Conservation (phyloP, 2,888 invertebrate genomes). For the Scotopteryx bipunctaria region DNA sequence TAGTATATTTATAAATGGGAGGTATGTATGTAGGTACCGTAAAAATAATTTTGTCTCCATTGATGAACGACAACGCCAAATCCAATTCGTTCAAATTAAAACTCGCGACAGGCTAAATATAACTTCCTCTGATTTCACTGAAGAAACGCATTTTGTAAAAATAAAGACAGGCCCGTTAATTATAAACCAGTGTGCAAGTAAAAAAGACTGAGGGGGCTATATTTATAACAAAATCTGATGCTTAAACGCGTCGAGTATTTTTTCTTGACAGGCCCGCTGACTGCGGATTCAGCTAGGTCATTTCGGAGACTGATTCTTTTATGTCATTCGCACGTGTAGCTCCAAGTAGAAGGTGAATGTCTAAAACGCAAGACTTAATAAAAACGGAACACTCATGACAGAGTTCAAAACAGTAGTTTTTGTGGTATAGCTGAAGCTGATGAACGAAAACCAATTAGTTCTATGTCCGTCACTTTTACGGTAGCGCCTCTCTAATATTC, state of each 20-base stretch:
- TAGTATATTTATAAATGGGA: background rate
- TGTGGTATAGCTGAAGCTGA: too few relatives aligned
- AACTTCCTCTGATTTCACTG: conserved; percentile 37
- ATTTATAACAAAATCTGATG: conserved; percentile 77
- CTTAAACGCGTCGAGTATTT: conserved; percentile 63
- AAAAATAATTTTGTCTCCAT: background rate
- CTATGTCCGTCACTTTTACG: too few relatives aligned
- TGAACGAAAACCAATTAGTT: too few relatives aligned
- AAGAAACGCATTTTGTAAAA: conserved; percentile 48
- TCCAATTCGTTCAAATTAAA: conserved; percentile 28
- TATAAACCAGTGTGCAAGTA: conserved; percentile 51
- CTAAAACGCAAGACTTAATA: too few relatives aligned
- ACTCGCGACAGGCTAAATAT: conserved; percentile 30
- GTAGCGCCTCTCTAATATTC: too few relatives aligned
- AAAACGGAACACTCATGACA: too few relatives aligned
- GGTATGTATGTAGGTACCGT: background rate
- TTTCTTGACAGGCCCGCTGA: conserved; percentile 37
- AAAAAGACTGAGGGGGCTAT: conserved; percentile 65
- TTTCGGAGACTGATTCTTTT: too few relatives aligned
- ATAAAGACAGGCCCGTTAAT: conserved; percentile 60
- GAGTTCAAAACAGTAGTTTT: too few relatives aligned
- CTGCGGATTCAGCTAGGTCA: conserved; percentile 4
- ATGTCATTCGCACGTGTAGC: too few relatives aligned
- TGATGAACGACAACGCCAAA: conserved; percentile 24
- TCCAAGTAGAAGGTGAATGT: too few relatives aligned